A percentile compares a stretch with the other conserved stretches of the same genome.
These are phyloP conservation scores for Cheilosia pagana DNA, from an alignment of 2,888 invertebrate species.

Conservation along the genomic window DNA sequence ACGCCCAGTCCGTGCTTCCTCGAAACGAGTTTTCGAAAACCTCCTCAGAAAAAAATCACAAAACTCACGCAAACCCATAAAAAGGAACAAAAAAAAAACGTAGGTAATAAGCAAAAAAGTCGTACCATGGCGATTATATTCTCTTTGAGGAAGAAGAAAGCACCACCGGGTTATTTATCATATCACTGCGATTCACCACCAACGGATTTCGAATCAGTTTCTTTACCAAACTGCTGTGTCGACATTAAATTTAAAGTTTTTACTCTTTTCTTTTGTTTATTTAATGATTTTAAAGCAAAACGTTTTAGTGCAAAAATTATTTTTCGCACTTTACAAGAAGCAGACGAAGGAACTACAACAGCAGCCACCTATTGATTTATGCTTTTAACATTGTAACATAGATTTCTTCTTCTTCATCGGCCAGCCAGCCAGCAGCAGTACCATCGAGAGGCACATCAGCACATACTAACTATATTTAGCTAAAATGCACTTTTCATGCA, in stretches of 20 bases:
- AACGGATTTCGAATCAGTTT: slow-evolving; percentile 52
- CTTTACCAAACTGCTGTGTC: slow-evolving; percentile 49
- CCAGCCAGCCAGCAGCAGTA: slow-evolving; percentile 54
- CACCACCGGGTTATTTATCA: slow-evolving; percentile 66
- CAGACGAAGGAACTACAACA: slow-evolving; percentile 33
- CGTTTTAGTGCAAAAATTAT: slow-evolving; percentile 4
- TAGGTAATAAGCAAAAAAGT: slow-evolving; percentile 30
- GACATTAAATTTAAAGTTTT: slow-evolving; percentile 61
- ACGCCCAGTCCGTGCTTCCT: slow-evolving; percentile 70
- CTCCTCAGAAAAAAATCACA: slow-evolving; percentile 48
- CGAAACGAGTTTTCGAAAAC: slow-evolving; percentile 69
- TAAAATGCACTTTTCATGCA: slow-evolving; percentile 69
- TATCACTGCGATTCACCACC: slow-evolving; percentile 51
- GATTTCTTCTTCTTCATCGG: slow-evolving; percentile 68
- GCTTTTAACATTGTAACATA: slow-evolving; percentile 70
- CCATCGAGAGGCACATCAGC: slow-evolving; percentile 57
- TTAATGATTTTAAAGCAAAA: slow-evolving; percentile 5
- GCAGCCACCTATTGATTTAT: slow-evolving; percentile 71
- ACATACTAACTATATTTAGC: slow-evolving; percentile 71
- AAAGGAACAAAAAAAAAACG: slow-evolving; percentile 35
- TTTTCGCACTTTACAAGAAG: slow-evolving; percentile 48
- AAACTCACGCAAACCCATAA: slow-evolving; percentile 42
- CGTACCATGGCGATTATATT: slow-evolving; percentile 69
- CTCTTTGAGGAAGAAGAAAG: slow-evolving; percentile 63
- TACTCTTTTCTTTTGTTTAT: slow-evolving; percentile 32